These are phyloP conservation scores for Limnephilus lunatus DNA, from an alignment of 2,888 invertebrate genomes.

Conservation along the genomic window DNA sequence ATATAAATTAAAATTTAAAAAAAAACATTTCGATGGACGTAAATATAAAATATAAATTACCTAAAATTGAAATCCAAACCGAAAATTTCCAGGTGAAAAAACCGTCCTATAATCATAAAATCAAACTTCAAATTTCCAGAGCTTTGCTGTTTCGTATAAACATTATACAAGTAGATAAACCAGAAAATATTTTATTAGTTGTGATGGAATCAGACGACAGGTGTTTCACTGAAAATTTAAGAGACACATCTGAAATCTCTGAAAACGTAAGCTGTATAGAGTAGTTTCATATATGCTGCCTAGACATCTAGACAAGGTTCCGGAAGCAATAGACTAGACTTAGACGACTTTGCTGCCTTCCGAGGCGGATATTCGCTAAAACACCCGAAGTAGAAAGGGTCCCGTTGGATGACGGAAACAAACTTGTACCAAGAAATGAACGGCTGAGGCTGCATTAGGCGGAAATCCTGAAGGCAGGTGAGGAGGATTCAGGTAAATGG, in stretches of 20 bases:
- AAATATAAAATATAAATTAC: too few species aligned
- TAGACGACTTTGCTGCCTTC: not conserved
- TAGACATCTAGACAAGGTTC: not conserved
- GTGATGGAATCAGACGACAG: not conserved
- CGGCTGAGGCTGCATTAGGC: not conserved
- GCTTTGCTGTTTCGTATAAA: not conserved
- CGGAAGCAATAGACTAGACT: not conserved
- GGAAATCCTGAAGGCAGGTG: constrained; percentile 2
- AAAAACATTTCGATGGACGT: too few species aligned
- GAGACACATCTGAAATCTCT: not conserved
- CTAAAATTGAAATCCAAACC: too few species aligned
- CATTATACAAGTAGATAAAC: not conserved
- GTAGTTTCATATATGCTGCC: not conserved
- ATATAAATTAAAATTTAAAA: too few species aligned
- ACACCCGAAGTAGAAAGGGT: not conserved
- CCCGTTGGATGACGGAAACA: not conserved
- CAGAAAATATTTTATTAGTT: not conserved
- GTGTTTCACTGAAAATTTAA: not conserved
- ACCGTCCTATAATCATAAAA: not conserved
- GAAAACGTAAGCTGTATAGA: not conserved
- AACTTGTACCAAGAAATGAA: not conserved
- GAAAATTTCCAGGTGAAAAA: not conserved
- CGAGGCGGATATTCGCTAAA: not conserved
- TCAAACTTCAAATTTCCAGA: not conserved
- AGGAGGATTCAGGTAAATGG: not conserved